A percentile compares a stretch with the other conserved stretches of the same genome.
These are phyloP conservation scores for Microctonus brassicae DNA, from an alignment of 2,888 invertebrate species.

Conservation along the genomic window DNA sequence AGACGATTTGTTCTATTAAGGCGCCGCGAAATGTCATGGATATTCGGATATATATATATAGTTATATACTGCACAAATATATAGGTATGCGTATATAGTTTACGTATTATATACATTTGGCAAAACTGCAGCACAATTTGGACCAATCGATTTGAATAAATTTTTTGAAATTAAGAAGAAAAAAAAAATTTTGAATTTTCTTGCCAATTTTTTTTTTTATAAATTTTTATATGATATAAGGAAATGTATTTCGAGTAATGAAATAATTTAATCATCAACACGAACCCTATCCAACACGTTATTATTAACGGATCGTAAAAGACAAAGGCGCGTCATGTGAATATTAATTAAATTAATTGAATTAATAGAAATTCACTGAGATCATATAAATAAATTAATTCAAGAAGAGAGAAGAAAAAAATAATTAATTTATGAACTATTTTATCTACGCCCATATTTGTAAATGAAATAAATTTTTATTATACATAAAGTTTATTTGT, in stretches of 20 bases:
- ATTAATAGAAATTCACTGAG: neutral
- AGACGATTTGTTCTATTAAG: slow-evolving; percentile 32
- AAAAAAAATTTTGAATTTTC: too few species aligned
- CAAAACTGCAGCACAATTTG: slow-evolving; percentile 23
- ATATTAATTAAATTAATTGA: neutral
- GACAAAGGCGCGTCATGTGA: neutral
- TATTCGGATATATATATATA: neutral
- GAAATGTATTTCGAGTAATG: neutral
- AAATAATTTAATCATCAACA: neutral
- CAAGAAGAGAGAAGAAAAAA: too few species aligned
- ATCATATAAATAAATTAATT: neutral
- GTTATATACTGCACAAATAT: neutral
- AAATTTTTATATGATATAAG: neutral
- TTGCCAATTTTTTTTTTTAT: too few species aligned
- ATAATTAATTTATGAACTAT: too few species aligned
- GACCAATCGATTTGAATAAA: slow-evolving; percentile 26
- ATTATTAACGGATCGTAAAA: neutral
- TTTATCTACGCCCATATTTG: too few species aligned
- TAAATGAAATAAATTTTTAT: too few species aligned
- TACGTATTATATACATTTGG: too few species aligned
- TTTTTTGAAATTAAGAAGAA: neutral
- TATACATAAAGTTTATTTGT: too few species aligned
- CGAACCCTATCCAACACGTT: neutral
- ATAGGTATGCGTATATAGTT: neutral
- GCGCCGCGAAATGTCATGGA: neutral